phyloP scores from a whole-genome alignment of 2,797 vertebrate genomes.

The Miichthys miiuy region DNA sequence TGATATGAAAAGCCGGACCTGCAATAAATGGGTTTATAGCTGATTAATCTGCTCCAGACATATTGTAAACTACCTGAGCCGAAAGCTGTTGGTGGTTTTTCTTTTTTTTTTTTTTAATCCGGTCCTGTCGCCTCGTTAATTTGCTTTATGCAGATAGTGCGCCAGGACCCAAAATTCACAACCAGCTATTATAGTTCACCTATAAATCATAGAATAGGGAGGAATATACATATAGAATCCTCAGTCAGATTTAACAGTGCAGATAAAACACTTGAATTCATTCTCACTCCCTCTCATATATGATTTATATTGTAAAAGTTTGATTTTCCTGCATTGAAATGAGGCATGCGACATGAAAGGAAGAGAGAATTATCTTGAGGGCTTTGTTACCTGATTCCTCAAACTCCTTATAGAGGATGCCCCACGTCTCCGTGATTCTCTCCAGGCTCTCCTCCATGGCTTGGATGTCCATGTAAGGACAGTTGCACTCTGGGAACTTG shows the following conservation, averaged over 20 bases:
- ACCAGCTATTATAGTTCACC: constrained; percentile 55
- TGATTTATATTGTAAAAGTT: constrained; percentile 59
- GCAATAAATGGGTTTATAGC: constrained; percentile 78
- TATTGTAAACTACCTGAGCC: constrained; percentile 79
- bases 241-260: constrained; percentile 55
- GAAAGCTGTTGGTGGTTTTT: constrained; percentile 64
- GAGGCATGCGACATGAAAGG: background rate
- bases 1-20: constrained; percentile 70
- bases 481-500: constrained; percentile 96
- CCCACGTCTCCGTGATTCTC: constrained; percentile 94
- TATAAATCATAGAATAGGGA: constrained; percentile 62
- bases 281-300: constrained; percentile 40
- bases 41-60: constrained; percentile 80
- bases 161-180: constrained; percentile 48
- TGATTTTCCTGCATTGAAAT: constrained; percentile 41
- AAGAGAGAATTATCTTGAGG: background rate
- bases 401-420: constrained; percentile 92
- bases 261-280: constrained; percentile 64
- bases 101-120: constrained; percentile 56
- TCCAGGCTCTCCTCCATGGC: constrained; percentile 96
- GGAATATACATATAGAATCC: constrained; percentile 39
- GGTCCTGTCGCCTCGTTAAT: constrained; percentile 62
- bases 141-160: constrained; percentile 60
- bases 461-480: constrained; percentile 96
- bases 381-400: constrained; percentile 91